phyloP scores from a whole-genome alignment of 2,888 invertebrate species.

The Andrena camellia region DNA sequence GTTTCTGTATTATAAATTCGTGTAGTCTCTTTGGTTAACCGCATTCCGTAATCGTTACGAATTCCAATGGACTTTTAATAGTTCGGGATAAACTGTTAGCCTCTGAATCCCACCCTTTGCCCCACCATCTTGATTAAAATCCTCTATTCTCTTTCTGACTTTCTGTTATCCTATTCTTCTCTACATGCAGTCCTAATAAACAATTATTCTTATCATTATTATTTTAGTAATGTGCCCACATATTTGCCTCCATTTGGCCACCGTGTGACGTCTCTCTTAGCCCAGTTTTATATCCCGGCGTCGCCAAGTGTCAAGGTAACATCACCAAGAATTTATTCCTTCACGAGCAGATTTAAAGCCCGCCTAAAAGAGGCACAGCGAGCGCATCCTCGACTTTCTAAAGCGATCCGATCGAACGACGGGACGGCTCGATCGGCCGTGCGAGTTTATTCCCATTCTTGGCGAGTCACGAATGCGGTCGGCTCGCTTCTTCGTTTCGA shows the following conservation, averaged over 20 bases:
- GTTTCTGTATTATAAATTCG: slow-evolving; percentile 8
- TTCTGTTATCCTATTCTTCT: too few relatives aligned
- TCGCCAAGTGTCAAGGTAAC: slow-evolving; percentile 43
- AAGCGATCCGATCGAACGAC: slow-evolving; percentile 58
- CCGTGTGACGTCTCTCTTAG: too few relatives aligned
- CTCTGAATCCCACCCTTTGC: too few relatives aligned
- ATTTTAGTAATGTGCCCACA: not conserved
- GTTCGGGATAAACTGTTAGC: too few relatives aligned
- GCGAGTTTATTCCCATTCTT: slow-evolving; percentile 34
- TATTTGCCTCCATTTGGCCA: not conserved
- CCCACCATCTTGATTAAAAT: too few relatives aligned
- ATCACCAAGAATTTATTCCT: slow-evolving; percentile 24
- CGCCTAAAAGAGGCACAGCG: slow-evolving; percentile 8
- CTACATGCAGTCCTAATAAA: too few relatives aligned
- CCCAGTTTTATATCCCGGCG: not conserved
- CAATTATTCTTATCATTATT: too few relatives aligned
- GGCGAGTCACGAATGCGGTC: slow-evolving; percentile 26
- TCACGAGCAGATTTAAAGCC: slow-evolving; percentile 16
- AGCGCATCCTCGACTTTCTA: slow-evolving; percentile 55
- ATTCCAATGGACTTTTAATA: not conserved
- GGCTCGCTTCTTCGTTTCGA: slow-evolving; percentile 16
- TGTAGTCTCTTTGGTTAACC: not conserved
- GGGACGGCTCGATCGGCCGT: slow-evolving; percentile 44
- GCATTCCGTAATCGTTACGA: slow-evolving; percentile 1
- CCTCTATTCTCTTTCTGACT: too few relatives aligned